Conservation (phyloP, 1,140 invertebrate species). For the Arion vulgaris region DNA sequence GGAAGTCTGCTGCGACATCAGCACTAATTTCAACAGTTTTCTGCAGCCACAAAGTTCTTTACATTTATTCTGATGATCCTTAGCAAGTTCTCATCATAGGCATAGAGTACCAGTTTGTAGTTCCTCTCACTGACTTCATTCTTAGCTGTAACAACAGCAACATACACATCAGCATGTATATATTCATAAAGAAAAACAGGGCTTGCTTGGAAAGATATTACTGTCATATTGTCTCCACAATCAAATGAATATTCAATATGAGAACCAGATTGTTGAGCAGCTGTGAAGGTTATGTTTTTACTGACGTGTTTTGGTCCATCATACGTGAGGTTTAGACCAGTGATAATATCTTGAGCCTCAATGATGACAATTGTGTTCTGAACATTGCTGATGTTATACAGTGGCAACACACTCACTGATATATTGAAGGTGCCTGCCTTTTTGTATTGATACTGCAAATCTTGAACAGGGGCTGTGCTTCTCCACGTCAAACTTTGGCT, state of each 20-base stretch:
- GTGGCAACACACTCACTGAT: conserved; percentile 32
- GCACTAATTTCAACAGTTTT: conserved; percentile 20
- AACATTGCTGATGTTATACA: conserved; percentile 37
- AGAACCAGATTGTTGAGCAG: conserved; percentile 35
- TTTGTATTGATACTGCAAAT: background rate
- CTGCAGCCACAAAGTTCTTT: conserved; percentile 23
- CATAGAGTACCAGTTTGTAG: conserved; percentile 35
- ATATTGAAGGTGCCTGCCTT: conserved; percentile 11
- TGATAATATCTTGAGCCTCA: conserved; percentile 35
- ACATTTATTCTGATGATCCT: conserved; percentile 22
- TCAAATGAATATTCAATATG: conserved; percentile 43
- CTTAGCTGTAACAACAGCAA: conserved; percentile 34
- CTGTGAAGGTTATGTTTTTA: conserved; percentile 42
- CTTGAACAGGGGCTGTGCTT: background rate
- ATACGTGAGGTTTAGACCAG: conserved; percentile 39
- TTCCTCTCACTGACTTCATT: conserved; percentile 41
- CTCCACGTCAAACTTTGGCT: background rate
- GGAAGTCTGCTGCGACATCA: conserved; percentile 37
- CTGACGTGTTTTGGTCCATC: conserved; percentile 49
- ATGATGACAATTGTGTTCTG: conserved; percentile 15
- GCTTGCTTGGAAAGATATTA: conserved; percentile 17
- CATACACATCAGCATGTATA: conserved; percentile 36
- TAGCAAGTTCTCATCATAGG: conserved; percentile 39
- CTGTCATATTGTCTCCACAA: conserved; percentile 38
- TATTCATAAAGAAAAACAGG: conserved; percentile 38